Evolutionary conservation across 2,797 vertebrate species (phyloP).

Genomic region (Melanotaenia trifasciata): DNA sequence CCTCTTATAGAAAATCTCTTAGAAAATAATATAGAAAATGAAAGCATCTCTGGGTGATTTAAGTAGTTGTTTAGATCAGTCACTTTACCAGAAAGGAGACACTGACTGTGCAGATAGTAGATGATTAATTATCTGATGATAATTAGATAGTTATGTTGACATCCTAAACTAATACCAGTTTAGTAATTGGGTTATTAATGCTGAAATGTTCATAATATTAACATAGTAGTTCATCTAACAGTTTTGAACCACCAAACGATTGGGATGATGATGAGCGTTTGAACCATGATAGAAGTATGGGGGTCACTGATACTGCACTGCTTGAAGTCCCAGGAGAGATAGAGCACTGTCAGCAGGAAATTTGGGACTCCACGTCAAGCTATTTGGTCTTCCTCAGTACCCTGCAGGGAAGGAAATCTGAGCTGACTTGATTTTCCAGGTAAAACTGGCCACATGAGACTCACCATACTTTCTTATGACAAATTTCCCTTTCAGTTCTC

Average conservation of each 20-base stretch:
- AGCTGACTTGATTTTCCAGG: conserved; percentile 44
- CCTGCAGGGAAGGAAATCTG: conserved; percentile 17
- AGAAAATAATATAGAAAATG: too few relatives aligned
- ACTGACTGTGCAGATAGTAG: neutral
- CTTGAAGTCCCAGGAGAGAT: conserved; percentile 13
- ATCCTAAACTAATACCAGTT: neutral
- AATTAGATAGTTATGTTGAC: neutral
- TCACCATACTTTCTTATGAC: conserved; percentile 20
- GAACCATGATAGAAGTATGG: neutral
- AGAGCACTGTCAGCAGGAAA: conserved; percentile 20
- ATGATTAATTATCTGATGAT: neutral
- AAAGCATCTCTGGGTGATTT: neutral
- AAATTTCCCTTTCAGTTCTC: conserved; percentile 2
- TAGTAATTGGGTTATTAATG: neutral
- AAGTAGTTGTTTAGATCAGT: neutral
- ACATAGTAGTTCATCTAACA: neutral
- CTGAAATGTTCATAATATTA: neutral
- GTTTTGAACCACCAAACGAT: too few relatives aligned
- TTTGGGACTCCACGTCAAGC: conserved; percentile 31
- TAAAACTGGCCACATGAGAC: conserved; percentile 38
- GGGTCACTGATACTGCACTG: neutral
- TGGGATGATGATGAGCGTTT: neutral
- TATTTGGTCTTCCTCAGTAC: conserved; percentile 30
- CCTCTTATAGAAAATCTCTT: conserved; percentile 1
- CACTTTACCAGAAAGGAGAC: neutral